Conservation (phyloP, 1,140 invertebrate genomes). For the Drosophila parabipectinata region DNA sequence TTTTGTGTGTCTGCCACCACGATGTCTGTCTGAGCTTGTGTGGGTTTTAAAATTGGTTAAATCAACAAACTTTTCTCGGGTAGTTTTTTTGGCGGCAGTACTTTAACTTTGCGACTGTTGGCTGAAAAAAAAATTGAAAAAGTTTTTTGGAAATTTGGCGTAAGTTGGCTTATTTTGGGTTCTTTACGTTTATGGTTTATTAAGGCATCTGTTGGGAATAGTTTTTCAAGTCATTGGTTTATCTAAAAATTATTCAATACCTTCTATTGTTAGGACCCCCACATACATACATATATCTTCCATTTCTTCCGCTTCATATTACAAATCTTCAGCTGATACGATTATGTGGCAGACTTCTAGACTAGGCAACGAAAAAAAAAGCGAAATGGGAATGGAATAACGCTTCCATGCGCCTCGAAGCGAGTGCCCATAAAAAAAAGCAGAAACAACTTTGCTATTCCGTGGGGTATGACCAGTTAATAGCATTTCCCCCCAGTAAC, state of each 20-base stretch:
- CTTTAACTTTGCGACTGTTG: constrained; percentile 43
- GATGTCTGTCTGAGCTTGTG: constrained; percentile 27
- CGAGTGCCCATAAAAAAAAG: constrained; percentile 35
- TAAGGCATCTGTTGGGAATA: background rate
- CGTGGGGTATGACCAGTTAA: constrained; percentile 49
- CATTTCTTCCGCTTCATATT: constrained; percentile 32
- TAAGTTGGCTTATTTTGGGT: constrained; percentile 4
- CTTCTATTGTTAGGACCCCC: background rate
- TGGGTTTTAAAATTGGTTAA: constrained; percentile 69
- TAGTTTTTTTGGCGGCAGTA: constrained; percentile 18
- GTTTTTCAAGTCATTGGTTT: background rate
- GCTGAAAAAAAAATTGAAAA: constrained; percentile 36
- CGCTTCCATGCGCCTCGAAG: constrained; percentile 26
- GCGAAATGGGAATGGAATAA: constrained; percentile 17
- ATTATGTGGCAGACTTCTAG: constrained; percentile 40
- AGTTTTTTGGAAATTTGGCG: constrained; percentile 25
- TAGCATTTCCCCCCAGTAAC: constrained; percentile 38
- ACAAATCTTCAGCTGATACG: constrained; percentile 37
- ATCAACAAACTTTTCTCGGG: constrained; percentile 66
- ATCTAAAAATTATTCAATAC: background rate
- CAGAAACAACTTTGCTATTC: constrained; percentile 34
- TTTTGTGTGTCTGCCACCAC: constrained; percentile 51
- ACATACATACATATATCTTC: too few relatives aligned
- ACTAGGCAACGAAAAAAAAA: constrained; percentile 6
- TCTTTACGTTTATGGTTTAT: background rate